These are phyloP conservation scores for Palythoa grandiflora DNA, from an alignment of 92 coral and sea anemone species.

Conservation along the genomic window DNA sequence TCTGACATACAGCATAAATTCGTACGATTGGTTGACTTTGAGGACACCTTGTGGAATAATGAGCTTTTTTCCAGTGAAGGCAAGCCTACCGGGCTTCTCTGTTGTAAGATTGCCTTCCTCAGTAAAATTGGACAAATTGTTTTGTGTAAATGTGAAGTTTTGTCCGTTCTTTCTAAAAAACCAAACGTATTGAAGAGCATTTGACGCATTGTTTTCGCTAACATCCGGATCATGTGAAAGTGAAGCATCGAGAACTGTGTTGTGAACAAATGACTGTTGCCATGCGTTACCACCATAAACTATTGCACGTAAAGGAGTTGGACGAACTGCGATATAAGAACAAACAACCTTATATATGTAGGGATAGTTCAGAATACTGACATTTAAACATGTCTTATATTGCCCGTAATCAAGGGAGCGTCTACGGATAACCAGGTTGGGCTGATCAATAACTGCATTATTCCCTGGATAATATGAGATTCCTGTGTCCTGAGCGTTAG, in stretches of 20 bases:
- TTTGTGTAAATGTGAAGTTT: constrained; percentile 61
- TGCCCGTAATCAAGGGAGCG: constrained; percentile 57
- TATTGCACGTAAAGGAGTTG: constrained; percentile 65
- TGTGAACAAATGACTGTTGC: constrained; percentile 60
- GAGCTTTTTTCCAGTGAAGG: constrained; percentile 24
- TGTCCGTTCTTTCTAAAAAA: constrained; percentile 67
- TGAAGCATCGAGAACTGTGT: constrained; percentile 52
- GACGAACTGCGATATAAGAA: constrained; percentile 56
- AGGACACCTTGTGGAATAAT: constrained; percentile 52
- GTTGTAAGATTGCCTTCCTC: constrained; percentile 50
- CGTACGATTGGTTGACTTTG: constrained; percentile 57
- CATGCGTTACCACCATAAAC: constrained; percentile 70
- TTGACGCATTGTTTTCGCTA: background rate
- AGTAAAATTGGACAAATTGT: background rate
- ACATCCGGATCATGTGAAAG: constrained; percentile 74
- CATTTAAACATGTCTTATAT: constrained; percentile 61
- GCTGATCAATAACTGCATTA: background rate
- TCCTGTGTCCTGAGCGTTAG: constrained; percentile 30
- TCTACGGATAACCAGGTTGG: constrained; percentile 55
- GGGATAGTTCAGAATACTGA: constrained; percentile 57
- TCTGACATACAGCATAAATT: constrained; percentile 59
- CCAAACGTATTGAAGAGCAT: constrained; percentile 53
- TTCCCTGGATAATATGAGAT: background rate
- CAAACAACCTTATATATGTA: constrained; percentile 41
- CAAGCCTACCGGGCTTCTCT: constrained; percentile 56